phyloP scores from a whole-genome alignment of 1,140 invertebrate genomes.

The Riptortus pedestris region DNA sequence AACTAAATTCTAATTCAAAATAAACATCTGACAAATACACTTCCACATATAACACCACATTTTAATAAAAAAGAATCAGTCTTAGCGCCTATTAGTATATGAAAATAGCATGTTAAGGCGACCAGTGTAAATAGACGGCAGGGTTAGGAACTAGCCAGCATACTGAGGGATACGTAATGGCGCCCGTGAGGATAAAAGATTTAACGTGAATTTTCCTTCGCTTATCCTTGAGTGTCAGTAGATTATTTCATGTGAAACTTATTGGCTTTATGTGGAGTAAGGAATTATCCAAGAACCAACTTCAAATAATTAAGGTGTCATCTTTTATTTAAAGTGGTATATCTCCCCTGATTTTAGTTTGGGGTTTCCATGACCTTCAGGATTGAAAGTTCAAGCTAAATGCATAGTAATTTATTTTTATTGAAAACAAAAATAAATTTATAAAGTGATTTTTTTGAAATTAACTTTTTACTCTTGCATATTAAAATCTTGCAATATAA shows the following conservation, averaged over 20 bases:
- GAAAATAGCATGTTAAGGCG: not conserved
- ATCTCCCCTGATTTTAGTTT: not conserved
- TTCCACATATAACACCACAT: not conserved
- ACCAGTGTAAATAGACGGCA: slow-evolving; percentile 10
- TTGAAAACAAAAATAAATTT: too few relatives aligned
- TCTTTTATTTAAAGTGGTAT: not conserved
- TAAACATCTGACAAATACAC: not conserved
- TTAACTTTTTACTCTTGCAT: too few relatives aligned
- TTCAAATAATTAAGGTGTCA: not conserved
- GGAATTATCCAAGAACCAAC: too few relatives aligned
- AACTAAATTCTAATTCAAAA: not conserved
- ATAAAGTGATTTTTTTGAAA: too few relatives aligned
- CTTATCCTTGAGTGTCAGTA: too few relatives aligned
- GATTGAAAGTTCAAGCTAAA: too few relatives aligned
- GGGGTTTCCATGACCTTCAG: too few relatives aligned
- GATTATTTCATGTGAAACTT: too few relatives aligned
- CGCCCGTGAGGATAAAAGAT: not conserved
- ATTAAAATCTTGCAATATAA: too few relatives aligned
- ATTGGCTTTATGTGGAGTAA: too few relatives aligned
- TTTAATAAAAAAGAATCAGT: not conserved
- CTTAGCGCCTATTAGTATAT: not conserved
- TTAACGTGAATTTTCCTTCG: not conserved
- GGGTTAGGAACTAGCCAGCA: slow-evolving; percentile 3
- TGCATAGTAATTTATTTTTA: too few relatives aligned
- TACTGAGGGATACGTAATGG: not conserved